A percentile compares a stretch with the other conserved stretches of the same genome.
Conservation (phyloP, 2,797 vertebrate species). For the Falco naumanni region DNA sequence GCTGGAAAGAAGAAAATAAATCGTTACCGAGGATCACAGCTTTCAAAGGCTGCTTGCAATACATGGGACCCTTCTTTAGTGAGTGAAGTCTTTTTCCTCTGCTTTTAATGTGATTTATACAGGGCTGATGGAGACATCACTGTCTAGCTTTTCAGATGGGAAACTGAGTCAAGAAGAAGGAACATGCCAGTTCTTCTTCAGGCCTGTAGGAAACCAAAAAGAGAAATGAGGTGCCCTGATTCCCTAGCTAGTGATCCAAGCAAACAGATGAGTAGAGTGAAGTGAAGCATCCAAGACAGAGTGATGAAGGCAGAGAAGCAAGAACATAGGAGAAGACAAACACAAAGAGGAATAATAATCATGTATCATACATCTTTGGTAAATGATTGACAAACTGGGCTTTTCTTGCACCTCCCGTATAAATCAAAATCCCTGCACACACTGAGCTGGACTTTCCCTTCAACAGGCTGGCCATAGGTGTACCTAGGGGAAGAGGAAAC, state of each 20-base stretch:
- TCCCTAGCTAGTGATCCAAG: neutral
- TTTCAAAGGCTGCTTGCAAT: neutral
- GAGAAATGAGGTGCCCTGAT: neutral
- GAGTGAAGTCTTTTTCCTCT: neutral
- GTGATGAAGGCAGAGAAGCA: neutral
- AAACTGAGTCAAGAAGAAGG: neutral
- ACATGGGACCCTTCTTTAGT: neutral
- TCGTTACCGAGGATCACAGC: neutral
- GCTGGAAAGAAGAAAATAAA: slow-evolving; percentile 35
- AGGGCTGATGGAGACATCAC: neutral
- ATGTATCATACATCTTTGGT: slow-evolving; percentile 50
- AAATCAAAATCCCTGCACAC: slow-evolving; percentile 69
- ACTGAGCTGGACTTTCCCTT: slow-evolving; percentile 63
- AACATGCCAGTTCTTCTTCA: neutral
- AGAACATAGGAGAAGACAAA: neutral
- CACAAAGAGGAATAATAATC: neutral
- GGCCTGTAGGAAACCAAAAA: neutral
- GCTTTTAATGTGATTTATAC: neutral
- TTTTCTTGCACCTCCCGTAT: slow-evolving; percentile 56
- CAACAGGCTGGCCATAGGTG: slow-evolving; percentile 70
- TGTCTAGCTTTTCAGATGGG: neutral
- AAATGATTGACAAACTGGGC: slow-evolving; percentile 66
- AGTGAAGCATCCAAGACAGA: neutral
- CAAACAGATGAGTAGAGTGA: neutral
- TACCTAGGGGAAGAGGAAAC: slow-evolving; percentile 56